phyloP scores from a whole-genome alignment of 2,113 vertebrate genomes.

The Megaptera novaeangliae region DNA sequence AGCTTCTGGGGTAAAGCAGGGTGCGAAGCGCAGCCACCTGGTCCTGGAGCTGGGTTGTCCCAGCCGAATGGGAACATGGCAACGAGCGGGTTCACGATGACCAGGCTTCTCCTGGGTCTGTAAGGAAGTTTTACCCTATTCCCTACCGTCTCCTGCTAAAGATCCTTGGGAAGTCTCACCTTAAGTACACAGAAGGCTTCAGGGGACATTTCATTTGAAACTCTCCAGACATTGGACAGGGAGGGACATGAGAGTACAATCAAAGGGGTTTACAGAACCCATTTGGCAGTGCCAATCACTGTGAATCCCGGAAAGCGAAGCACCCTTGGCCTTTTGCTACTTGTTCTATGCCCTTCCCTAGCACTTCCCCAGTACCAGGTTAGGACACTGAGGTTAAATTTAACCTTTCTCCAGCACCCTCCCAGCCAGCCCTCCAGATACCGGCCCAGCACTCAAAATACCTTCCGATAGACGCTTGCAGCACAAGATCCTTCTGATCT shows the following conservation, averaged over 20 bases:
- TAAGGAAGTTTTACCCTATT: background rate
- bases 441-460: background rate
- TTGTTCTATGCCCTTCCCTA: background rate
- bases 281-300: background rate
- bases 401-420: conserved; percentile 1
- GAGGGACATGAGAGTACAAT: background rate
- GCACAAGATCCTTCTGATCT: background rate
- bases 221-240: background rate
- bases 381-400: conserved; percentile 9
- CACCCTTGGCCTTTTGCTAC: background rate
- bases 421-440: background rate
- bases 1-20: background rate
- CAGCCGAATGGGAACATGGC: background rate
- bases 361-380: background rate
- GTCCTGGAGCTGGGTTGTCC: background rate
- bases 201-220: background rate
- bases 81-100: background rate
- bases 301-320: background rate
- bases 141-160: background rate
- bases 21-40: background rate
- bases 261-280: background rate
- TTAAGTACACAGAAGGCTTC: background rate
- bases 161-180: background rate
- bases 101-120: background rate
- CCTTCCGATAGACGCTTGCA: background rate